These are phyloP conservation scores for Chanos chanos DNA, from an alignment of 2,797 vertebrate species.

Conservation along the genomic window DNA sequence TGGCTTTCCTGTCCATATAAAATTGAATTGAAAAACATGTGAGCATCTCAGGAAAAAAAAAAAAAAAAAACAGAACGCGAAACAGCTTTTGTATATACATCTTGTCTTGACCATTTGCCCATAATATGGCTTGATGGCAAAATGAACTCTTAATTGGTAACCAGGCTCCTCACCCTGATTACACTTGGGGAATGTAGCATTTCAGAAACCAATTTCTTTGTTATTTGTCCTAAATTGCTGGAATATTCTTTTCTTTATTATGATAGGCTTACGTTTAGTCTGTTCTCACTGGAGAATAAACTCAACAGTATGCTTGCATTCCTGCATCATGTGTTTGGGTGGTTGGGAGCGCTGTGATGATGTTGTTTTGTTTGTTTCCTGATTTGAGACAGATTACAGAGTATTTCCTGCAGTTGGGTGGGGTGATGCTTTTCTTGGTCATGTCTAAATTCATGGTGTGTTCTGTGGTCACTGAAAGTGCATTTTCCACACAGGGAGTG, in stretches of 20 bases:
- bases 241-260: too few relatives aligned
- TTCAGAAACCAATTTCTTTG: too few relatives aligned
- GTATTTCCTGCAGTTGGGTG: conserved; percentile 77
- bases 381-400: conserved; percentile 64
- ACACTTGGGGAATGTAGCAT: too few relatives aligned
- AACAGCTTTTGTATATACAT: neutral
- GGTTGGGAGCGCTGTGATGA: neutral
- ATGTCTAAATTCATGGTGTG: conserved; percentile 69
- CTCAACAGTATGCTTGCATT: too few relatives aligned
- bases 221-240: too few relatives aligned
- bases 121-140: too few relatives aligned
- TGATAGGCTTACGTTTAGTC: too few relatives aligned
- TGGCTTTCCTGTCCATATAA: too few relatives aligned
- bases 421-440: conserved; percentile 70
- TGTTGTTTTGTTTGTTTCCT: conserved; percentile 34
- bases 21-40: too few relatives aligned
- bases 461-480: conserved; percentile 54
- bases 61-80: neutral
- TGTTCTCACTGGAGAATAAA: too few relatives aligned
- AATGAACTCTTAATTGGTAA: neutral
- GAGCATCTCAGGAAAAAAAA: too few relatives aligned
- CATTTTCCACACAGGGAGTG: conserved; percentile 5
- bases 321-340: neutral
- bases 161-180: neutral
- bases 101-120: too few relatives aligned